phyloP scores from a whole-genome alignment of 1,140 invertebrate species.

The Caenorhabditis tropicalis region DNA sequence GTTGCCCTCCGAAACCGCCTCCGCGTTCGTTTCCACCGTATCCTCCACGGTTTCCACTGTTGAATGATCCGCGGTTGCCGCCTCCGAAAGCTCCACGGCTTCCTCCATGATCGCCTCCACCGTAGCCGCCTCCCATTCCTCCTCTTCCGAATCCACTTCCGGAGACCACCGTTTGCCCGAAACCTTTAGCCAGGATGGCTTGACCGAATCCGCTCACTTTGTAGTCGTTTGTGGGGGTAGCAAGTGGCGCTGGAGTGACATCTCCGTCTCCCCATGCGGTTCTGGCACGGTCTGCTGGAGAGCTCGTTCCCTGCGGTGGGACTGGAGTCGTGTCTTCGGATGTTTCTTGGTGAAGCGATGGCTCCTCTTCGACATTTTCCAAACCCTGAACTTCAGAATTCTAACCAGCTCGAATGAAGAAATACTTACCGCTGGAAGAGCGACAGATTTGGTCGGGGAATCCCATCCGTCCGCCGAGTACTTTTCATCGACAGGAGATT shows the following conservation, averaged over 20 bases:
- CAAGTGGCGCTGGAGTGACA: not conserved
- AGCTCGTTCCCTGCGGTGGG: not conserved
- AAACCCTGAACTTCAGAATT: too few species aligned
- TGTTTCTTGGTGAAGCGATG: not conserved
- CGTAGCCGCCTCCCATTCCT: not conserved
- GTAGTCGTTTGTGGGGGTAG: slow-evolving; percentile 4
- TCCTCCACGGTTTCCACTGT: too few species aligned
- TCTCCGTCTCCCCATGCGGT: not conserved
- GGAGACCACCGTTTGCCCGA: not conserved
- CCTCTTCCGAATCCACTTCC: not conserved
- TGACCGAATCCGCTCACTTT: slow-evolving; percentile 8
- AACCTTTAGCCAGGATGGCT: not conserved
- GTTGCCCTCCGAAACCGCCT: too few species aligned
- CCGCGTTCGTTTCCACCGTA: too few species aligned
- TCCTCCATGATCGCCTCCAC: too few species aligned
- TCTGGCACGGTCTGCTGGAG: not conserved
- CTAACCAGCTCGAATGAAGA: not conserved
- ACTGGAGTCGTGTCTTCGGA: not conserved
- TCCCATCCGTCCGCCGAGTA: not conserved
- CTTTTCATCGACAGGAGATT: not conserved
- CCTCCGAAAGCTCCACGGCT: not conserved
- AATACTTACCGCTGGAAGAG: not conserved
- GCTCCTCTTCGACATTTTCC: too few species aligned
- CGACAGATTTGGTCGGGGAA: not conserved
- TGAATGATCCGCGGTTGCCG: not conserved